Base-by-base conservation (phyloP, 2,113 vertebrate species). In the Deroptyus accipitrinus region DNA sequence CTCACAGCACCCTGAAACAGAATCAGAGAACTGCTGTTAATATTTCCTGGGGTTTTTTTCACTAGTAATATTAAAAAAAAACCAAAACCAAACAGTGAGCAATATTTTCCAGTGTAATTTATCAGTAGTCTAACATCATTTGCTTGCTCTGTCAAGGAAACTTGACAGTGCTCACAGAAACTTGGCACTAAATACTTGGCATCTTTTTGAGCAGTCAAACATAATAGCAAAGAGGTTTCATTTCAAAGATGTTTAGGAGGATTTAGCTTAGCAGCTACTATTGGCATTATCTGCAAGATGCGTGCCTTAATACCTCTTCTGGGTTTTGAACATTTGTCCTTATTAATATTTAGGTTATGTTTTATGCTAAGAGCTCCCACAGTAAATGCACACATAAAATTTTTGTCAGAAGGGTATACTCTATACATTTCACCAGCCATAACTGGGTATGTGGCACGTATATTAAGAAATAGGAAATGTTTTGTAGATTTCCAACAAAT, bases 261-360 rank as follows among this genome's bases (percentile, higher is more conserved):
- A 72, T 90, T 93, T 88, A 92, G 28, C 37, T 83, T 70, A 85
- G 28, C 55, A 92, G 23, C 6, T 91, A 37, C 51, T 91, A 54
- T 11, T 18, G 22, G 35, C 5, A 86, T 83, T 88, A 74, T 74
- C 37, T 73, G 28, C 28, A 70, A 94, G 31, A 33, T 90, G 19
- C 13, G 24, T 80, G 35, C 25, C 57, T 80, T 88, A 68, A 68
- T 52, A 90, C 15, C 48, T 81, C 33, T 63, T 86, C 86, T n/a
- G 31, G 13, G 54, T n/a, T 86, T 37, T 67, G 64, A 86, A 81
- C 51, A 46, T 78, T 92, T 91, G 51, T 81, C 11, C 61, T 86
- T 70, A 70, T 86, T 86, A 93, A 95, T 89, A 75, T 89, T 84
- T 92, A 94, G 37, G 14, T 86, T 70, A 70, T 17, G n/a, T 75